Percentiles rank a stretch among this genome's conserved stretches.
These are phyloP conservation scores for Morbakka virulenta DNA, from an alignment of 30 jellyfish, hydroid and myxozoan genomes.

Conservation along the genomic window DNA sequence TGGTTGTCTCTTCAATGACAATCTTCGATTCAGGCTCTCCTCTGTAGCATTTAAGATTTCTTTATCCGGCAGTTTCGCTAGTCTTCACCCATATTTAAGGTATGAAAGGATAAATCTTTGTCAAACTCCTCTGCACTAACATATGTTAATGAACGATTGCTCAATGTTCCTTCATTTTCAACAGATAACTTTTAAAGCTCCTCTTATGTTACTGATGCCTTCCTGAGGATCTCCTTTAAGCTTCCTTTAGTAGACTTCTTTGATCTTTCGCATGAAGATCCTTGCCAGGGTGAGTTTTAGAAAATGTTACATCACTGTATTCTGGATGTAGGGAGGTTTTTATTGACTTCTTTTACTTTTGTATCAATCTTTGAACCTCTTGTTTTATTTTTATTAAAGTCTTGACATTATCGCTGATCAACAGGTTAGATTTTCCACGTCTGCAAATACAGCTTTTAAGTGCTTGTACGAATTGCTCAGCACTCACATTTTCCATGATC, in stretches of 20 bases:
- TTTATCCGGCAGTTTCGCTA: background rate
- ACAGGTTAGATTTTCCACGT: constrained; percentile 28
- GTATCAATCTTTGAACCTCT: background rate
- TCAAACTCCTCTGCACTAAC: constrained; percentile 21
- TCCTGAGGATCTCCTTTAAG: background rate
- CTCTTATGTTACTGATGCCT: constrained; percentile 4
- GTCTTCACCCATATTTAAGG: no score
- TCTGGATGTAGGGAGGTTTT: no score
- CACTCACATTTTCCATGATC: constrained; percentile 1
- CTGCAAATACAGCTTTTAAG: constrained; percentile 10
- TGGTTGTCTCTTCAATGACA: background rate
- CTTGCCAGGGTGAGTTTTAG: constrained; percentile 23
- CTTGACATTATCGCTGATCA: constrained; percentile 7
- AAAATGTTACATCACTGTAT: constrained; percentile 3
- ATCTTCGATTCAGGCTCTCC: constrained; percentile 1
- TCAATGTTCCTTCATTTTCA: constrained; percentile 4
- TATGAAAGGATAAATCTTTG: no score
- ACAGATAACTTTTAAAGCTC: constrained; percentile 7
- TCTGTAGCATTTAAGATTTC: constrained; percentile 15
- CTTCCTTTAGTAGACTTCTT: constrained; percentile 7
- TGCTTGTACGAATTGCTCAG: constrained; percentile 6
- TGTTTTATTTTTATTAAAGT: constrained; percentile 7
- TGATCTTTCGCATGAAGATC: background rate
- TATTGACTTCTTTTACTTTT: no score
- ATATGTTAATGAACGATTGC: constrained; percentile 4